These are phyloP conservation scores for Pseudomyrmex concolor DNA, from an alignment of 1,140 invertebrate genomes.

Conservation along the genomic window DNA sequence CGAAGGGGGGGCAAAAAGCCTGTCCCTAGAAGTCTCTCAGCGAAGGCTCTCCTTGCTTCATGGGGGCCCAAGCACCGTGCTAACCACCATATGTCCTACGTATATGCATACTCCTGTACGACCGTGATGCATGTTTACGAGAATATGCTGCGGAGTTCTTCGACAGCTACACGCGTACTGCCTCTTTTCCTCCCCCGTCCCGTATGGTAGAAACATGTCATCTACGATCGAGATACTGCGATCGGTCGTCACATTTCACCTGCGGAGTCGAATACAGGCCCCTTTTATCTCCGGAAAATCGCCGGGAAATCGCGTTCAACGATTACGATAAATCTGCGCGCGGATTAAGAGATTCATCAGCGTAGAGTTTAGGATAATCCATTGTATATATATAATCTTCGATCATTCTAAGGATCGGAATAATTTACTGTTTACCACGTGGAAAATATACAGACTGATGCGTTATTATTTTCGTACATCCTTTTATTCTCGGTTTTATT, in stretches of 20 bases:
- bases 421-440: not conserved
- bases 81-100: conserved; percentile 85
- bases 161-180: conserved; percentile 1
- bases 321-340: conserved; percentile 20
- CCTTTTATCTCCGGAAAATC: conserved; percentile 28
- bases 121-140: conserved; percentile 59
- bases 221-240: conserved; percentile 13
- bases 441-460: not conserved
- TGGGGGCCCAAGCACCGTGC: conserved; percentile 79
- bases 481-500: no score
- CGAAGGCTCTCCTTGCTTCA: conserved; percentile 71
- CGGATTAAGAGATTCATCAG: conserved; percentile 14
- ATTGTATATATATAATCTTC: not conserved
- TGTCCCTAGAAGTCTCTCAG: conserved; percentile 62
- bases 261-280: conserved; percentile 4
- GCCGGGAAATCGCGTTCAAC: not conserved
- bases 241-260: conserved; percentile 35
- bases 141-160: conserved; percentile 68
- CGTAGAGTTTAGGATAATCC: conserved; percentile 6
- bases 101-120: conserved; percentile 76
- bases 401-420: not conserved
- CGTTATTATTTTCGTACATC: no score
- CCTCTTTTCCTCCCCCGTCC: not conserved
- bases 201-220: not conserved
- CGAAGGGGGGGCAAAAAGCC: conserved; percentile 62